Conservation (phyloP, 2,888 invertebrate species). For the Nycteola revayana region DNA sequence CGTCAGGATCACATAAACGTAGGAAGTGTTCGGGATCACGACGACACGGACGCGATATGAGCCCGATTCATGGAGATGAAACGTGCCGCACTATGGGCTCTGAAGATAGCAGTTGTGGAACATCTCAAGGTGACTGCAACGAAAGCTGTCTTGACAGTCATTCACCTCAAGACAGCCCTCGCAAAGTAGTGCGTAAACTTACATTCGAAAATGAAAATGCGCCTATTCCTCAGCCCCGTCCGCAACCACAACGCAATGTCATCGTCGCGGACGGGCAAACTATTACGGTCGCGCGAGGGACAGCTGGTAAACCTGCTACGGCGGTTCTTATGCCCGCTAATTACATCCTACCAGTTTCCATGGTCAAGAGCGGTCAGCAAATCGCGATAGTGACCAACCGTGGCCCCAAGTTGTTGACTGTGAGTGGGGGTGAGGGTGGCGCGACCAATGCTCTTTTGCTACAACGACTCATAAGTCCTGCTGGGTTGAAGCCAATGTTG, state of each 20-base stretch:
- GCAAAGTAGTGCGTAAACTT: conserved; percentile 69
- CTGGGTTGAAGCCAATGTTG: conserved; percentile 79
- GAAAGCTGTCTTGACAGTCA: conserved; percentile 77
- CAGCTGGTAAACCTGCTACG: conserved; percentile 84
- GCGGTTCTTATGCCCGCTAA: conserved; percentile 87
- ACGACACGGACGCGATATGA: conserved; percentile 79
- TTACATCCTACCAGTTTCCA: conserved; percentile 86
- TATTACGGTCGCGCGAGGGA: conserved; percentile 82
- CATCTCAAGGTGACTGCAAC: conserved; percentile 78
- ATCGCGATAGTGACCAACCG: conserved; percentile 88
- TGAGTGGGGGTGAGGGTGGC: conserved; percentile 66
- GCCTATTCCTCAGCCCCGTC: conserved; percentile 50
- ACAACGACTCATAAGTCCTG: conserved; percentile 85
- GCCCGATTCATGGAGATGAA: conserved; percentile 85
- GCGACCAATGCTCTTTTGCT: conserved; percentile 84
- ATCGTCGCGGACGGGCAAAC: conserved; percentile 85
- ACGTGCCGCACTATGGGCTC: conserved; percentile 87
- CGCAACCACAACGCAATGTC: conserved; percentile 77
- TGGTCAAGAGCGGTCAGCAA: conserved; percentile 87
- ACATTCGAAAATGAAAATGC: conserved; percentile 71
- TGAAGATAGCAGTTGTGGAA: conserved; percentile 89
- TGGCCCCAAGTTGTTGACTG: conserved; percentile 80
- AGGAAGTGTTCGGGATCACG: conserved; percentile 86
- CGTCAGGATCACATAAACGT: conserved; percentile 85
- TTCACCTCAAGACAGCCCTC: conserved; percentile 80